Evolutionary conservation across 2,797 vertebrate genomes (phyloP).

Genomic region (Phrynocephalus guinanensis): DNA sequence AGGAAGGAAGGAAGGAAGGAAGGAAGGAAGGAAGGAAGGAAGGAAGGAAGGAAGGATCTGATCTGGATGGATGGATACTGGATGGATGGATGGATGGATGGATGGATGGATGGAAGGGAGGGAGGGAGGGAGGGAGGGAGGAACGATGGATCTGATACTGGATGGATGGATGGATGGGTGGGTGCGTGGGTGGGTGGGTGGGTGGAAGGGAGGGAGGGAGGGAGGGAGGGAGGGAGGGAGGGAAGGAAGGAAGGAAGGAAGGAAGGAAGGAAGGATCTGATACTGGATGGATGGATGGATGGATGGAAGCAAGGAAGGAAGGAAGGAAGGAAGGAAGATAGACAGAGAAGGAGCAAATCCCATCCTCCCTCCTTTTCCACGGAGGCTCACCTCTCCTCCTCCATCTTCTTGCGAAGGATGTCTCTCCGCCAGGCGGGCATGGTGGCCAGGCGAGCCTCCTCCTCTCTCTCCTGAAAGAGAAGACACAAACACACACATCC

Average conservation of each 20-base stretch:
- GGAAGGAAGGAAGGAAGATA: too few relatives aligned
- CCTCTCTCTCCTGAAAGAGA: constrained; percentile 87
- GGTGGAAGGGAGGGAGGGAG: too few relatives aligned
- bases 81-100: too few relatives aligned
- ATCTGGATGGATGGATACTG: background rate
- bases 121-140: too few relatives aligned
- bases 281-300: fast-evolving
- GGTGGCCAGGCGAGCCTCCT: constrained; percentile 87
- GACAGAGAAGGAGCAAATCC: too few relatives aligned
- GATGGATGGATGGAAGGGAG: too few relatives aligned
- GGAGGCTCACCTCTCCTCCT: constrained; percentile 91
- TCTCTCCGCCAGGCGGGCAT: constrained; percentile 98
- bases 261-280: background rate
- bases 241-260: background rate
- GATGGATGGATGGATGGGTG: background rate
- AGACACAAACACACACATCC: background rate
- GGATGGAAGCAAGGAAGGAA: fast-evolving
- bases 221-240: too few relatives aligned
- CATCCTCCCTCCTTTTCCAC: background rate
- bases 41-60: too few relatives aligned
- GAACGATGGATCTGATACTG: too few relatives aligned
- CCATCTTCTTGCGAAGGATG: constrained; percentile 95
- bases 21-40: too few relatives aligned
- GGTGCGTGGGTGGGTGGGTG: too few relatives aligned
- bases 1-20: too few relatives aligned